These are phyloP conservation scores for Phaetusa simplex DNA, from an alignment of 2,113 vertebrate species.

Conservation along the genomic window DNA sequence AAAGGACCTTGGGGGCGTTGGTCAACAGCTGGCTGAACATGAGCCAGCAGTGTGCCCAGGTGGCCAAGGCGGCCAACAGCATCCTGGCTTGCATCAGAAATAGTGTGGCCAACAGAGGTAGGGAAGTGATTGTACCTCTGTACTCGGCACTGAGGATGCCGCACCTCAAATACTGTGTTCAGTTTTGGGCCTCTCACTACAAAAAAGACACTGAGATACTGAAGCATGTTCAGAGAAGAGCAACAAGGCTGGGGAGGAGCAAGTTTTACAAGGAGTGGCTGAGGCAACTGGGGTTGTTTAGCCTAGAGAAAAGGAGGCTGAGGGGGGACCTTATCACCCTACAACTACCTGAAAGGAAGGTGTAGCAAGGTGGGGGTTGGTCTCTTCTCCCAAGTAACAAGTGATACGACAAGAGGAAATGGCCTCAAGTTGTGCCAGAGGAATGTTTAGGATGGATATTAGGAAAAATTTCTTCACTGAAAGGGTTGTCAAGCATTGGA, in stretches of 20 bases:
- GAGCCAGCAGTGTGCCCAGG: neutral
- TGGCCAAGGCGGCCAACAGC: neutral
- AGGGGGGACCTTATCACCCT: neutral
- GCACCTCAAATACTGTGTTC: neutral
- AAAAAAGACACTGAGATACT: neutral
- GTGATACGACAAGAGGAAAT: neutral
- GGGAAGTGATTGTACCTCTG: neutral
- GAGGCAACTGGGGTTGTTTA: neutral
- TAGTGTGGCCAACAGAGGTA: neutral
- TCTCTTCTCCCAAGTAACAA: neutral
- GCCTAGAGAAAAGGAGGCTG: neutral
- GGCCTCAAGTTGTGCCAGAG: neutral
- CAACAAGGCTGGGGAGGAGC: neutral
- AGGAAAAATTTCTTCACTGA: neutral
- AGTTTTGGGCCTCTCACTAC: neutral
- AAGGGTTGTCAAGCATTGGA: neutral
- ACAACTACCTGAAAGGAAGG: neutral
- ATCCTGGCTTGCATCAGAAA: neutral
- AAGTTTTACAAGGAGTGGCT: neutral
- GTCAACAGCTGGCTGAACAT: neutral
- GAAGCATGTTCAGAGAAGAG: neutral
- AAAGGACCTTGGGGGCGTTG: neutral
- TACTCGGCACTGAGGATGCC: neutral
- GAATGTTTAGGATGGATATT: neutral
- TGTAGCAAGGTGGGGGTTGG: neutral